Evolutionary conservation across 2,113 vertebrate species (phyloP).

Genomic region (Peromyscus californicus): DNA sequence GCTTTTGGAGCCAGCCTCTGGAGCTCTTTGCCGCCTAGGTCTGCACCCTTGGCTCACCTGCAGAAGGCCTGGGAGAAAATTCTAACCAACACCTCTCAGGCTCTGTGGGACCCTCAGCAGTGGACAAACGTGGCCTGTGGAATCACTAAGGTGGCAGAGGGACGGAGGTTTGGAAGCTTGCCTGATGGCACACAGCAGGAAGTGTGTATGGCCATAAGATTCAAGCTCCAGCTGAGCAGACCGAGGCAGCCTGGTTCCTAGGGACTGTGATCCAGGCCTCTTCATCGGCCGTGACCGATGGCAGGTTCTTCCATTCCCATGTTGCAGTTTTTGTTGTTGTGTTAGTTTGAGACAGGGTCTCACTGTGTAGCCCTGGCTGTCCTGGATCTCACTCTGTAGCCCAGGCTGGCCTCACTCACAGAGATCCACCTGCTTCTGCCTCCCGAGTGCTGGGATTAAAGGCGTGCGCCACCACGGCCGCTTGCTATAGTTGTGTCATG

Average conservation of each 20-base stretch:
- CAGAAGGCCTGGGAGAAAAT: accelerated
- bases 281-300: neutral
- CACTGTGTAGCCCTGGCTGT: neutral
- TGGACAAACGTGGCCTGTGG: too few species aligned
- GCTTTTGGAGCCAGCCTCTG: neutral
- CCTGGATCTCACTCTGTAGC: neutral
- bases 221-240: accelerated
- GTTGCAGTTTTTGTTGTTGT: neutral
- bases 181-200: neutral
- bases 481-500: neutral
- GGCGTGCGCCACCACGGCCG: neutral
- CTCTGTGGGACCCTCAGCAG: neutral
- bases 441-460: neutral
- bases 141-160: neutral
- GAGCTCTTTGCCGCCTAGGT: neutral
- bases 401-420: neutral
- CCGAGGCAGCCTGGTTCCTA: neutral
- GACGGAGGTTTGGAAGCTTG: neutral
- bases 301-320: neutral
- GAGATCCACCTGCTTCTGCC: neutral
- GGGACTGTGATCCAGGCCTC: neutral
- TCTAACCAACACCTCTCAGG: neutral
- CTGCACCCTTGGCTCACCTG: neutral
- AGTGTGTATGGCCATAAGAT: too few species aligned
- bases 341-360: neutral